Conservation (phyloP, 2,797 vertebrate genomes). For the Acanthurus leucopareius region DNA sequence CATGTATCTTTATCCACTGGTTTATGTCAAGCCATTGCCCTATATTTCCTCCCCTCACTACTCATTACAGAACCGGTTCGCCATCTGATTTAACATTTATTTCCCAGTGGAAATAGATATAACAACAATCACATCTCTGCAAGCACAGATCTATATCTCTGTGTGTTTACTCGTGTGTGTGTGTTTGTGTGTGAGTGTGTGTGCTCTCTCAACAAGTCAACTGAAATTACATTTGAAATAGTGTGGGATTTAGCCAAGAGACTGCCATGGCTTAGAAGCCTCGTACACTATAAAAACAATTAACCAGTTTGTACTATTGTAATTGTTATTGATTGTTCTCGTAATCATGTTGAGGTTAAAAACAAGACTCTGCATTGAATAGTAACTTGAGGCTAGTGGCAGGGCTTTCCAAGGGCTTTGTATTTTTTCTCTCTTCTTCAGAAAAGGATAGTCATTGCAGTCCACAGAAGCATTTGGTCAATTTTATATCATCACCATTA, state of each 20-base stretch:
- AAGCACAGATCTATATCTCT: slow-evolving; percentile 18
- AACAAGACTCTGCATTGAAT: slow-evolving; percentile 8
- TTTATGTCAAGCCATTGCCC: slow-evolving; percentile 29
- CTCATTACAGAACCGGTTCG: slow-evolving; percentile 50
- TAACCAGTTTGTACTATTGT: slow-evolving; percentile 23
- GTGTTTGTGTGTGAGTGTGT: not conserved
- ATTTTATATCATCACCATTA: slow-evolving; percentile 2
- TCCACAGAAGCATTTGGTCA: not conserved
- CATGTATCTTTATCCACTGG: slow-evolving; percentile 12
- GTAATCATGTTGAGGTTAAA: slow-evolving; percentile 13
- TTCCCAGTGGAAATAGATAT: slow-evolving; percentile 40
- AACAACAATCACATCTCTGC: slow-evolving; percentile 24
- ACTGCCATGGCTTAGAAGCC: not conserved
- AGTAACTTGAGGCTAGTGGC: not conserved
- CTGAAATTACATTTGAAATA: slow-evolving; percentile 26
- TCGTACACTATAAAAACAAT: slow-evolving; percentile 32
- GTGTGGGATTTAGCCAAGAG: not conserved
- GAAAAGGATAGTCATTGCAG: not conserved
- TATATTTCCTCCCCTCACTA: slow-evolving; percentile 28
- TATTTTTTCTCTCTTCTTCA: not conserved
- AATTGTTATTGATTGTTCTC: slow-evolving; percentile 47
- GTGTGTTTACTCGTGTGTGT: not conserved
- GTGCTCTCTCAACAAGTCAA: slow-evolving; percentile 19
- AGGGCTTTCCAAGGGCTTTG: not conserved
- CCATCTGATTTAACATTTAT: slow-evolving; percentile 53